These are phyloP conservation scores for Thymelicus sylvestris DNA, from an alignment of 2,888 invertebrate genomes.

Conservation along the genomic window DNA sequence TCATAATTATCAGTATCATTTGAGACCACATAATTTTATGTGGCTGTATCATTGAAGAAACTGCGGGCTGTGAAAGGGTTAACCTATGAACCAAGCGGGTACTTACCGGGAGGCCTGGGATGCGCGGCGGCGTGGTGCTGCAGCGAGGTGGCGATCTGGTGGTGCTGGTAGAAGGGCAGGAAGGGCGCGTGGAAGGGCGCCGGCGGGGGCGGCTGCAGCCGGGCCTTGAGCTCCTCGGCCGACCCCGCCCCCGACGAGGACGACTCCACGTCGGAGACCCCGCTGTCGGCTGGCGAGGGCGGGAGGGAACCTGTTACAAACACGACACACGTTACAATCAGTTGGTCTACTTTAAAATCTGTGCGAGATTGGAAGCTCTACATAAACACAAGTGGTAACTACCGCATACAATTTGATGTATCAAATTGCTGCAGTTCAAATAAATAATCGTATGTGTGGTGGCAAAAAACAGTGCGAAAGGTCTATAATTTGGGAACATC, in stretches of 20 bases:
- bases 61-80: no score
- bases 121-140: constrained; percentile 82
- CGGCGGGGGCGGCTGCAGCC: constrained; percentile 91
- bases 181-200: constrained; percentile 83
- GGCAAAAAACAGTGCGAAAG: no score
- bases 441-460: no score
- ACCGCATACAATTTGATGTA: no score
- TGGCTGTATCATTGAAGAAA: no score
- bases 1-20: no score
- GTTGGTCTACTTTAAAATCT: no score
- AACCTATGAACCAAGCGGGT: not conserved
- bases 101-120: constrained; percentile 74
- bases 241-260: constrained; percentile 92
- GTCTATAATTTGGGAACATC: no score
- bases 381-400: no score
- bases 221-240: constrained; percentile 93
- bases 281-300: constrained; percentile 98
- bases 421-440: no score
- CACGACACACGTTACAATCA: not conserved
- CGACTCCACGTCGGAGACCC: constrained; percentile 98
- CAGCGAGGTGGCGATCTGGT: constrained; percentile 78
- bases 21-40: no score
- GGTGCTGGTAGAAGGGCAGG: constrained; percentile 89
- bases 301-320: constrained; percentile 93
- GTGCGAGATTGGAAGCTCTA: no score